Percentiles rank a stretch among this genome's conserved stretches.
Conservation (phyloP, 1,140 invertebrate species). For the Orius insidiosus region DNA sequence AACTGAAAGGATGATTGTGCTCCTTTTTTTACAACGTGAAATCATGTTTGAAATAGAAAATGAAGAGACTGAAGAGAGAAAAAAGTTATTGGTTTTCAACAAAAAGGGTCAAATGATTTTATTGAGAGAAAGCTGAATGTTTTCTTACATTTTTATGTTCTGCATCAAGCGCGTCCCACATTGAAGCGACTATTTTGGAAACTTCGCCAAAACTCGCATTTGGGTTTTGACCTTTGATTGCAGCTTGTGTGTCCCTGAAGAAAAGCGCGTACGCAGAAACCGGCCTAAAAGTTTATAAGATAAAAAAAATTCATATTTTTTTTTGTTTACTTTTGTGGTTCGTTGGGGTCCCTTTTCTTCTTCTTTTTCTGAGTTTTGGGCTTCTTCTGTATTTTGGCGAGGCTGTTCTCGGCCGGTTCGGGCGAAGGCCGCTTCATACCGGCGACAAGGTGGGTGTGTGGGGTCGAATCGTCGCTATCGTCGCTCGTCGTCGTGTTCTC, state of each 20-base stretch:
- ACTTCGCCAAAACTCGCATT: slow-evolving; percentile 95
- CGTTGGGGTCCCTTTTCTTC: slow-evolving; percentile 83
- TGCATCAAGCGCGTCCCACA: slow-evolving; percentile 91
- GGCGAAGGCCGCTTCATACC: slow-evolving; percentile 61
- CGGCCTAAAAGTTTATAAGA: slow-evolving; percentile 45
- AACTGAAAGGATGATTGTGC: slow-evolving; percentile 13
- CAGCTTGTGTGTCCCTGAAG: slow-evolving; percentile 94
- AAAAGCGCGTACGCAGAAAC: slow-evolving; percentile 94
- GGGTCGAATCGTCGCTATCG: slow-evolving; percentile 74
- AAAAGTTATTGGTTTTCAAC: too few species aligned
- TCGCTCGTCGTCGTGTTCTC: slow-evolving; percentile 54
- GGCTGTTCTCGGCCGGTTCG: slow-evolving; percentile 47
- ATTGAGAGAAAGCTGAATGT: too few species aligned
- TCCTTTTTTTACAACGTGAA: slow-evolving; percentile 4
- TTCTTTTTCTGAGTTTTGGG: slow-evolving; percentile 80
- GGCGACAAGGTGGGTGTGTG: slow-evolving; percentile 47
- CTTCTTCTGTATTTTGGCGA: slow-evolving; percentile 56
- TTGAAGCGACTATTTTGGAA: slow-evolving; percentile 91
- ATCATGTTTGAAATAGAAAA: neutral
- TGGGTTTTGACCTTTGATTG: slow-evolving; percentile 91
- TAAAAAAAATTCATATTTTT: neutral
- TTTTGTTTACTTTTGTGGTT: slow-evolving; percentile 79
- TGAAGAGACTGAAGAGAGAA: neutral
- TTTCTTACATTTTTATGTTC: slow-evolving; percentile 89
- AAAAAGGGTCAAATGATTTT: too few species aligned